These are phyloP conservation scores for Actinostola sp. DNA, from an alignment of 92 coral and sea anemone species.

Conservation along the genomic window DNA sequence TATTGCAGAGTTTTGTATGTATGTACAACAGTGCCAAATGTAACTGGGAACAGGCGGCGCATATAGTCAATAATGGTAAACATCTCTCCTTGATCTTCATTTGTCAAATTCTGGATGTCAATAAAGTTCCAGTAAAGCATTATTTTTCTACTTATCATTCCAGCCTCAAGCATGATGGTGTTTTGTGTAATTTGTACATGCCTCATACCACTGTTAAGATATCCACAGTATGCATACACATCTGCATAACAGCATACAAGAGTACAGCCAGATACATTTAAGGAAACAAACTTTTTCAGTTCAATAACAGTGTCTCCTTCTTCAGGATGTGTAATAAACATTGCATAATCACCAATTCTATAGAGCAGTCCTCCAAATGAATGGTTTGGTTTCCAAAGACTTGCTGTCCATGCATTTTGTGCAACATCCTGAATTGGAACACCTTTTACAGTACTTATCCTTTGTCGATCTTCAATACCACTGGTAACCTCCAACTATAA, in stretches of 20 bases:
- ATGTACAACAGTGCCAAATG: slow-evolving; percentile 62
- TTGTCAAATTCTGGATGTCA: background rate
- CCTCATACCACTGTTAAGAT: slow-evolving; percentile 14
- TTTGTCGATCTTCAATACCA: slow-evolving; percentile 41
- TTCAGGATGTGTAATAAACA: slow-evolving; percentile 56
- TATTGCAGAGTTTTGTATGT: slow-evolving; percentile 49
- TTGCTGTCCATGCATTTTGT: slow-evolving; percentile 41
- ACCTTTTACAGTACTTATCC: slow-evolving; percentile 38
- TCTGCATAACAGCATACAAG: slow-evolving; percentile 23
- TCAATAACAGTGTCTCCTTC: slow-evolving; percentile 65
- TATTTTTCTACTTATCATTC: slow-evolving; percentile 67
- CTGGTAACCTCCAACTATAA: slow-evolving; percentile 68
- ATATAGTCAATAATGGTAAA: slow-evolving; percentile 58
- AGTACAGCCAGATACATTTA: slow-evolving; percentile 38
- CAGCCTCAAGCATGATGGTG: slow-evolving; percentile 55
- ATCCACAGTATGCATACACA: slow-evolving; percentile 19
- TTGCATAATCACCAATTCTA: slow-evolving; percentile 70
- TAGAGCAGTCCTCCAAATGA: slow-evolving; percentile 66
- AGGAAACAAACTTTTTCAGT: slow-evolving; percentile 57
- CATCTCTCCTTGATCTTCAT: slow-evolving; percentile 19
- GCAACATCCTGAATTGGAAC: slow-evolving; percentile 45
- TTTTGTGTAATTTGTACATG: slow-evolving; percentile 48
- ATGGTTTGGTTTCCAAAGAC: slow-evolving; percentile 73
- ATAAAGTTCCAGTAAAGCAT: slow-evolving; percentile 48
- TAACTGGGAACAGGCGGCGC: slow-evolving; percentile 69